phyloP scores from a whole-genome alignment of 2,888 invertebrate genomes.

The Tortrix viridana region DNA sequence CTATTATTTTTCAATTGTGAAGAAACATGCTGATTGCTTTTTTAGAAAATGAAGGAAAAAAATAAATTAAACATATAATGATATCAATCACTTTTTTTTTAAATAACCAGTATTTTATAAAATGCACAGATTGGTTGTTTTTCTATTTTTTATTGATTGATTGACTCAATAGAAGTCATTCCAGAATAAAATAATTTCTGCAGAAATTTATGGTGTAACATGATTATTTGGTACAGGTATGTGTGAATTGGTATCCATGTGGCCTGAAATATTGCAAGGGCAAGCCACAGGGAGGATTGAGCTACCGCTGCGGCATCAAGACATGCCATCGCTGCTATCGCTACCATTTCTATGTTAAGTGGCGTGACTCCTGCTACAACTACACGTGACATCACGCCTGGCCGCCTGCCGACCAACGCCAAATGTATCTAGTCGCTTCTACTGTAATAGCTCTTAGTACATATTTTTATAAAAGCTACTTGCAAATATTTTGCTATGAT shows the following conservation, averaged over 20 bases:
- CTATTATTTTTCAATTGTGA: too few species aligned
- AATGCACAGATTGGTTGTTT: too few species aligned
- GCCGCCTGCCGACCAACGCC: conserved; percentile 45
- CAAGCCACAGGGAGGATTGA: conserved; percentile 86
- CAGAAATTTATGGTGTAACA: background rate
- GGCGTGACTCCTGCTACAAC: conserved; percentile 86
- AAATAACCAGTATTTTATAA: too few species aligned
- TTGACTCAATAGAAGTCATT: too few species aligned
- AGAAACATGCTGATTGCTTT: too few species aligned
- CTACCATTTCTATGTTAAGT: conserved; percentile 93
- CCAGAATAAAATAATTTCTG: too few species aligned
- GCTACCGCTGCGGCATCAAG: conserved; percentile 97
- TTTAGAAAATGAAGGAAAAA: too few species aligned
- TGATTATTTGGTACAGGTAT: conserved; percentile 65
- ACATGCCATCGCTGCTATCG: conserved; percentile 96
- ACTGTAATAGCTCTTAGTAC: conserved; percentile 37
- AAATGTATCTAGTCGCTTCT: conserved; percentile 47
- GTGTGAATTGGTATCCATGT: conserved; percentile 98
- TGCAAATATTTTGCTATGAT: conserved; percentile 65
- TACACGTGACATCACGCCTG: conserved; percentile 68
- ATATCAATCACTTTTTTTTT: too few species aligned
- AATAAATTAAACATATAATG: too few species aligned
- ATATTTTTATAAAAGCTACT: conserved; percentile 46
- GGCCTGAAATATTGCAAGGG: conserved; percentile 97
- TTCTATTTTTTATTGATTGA: too few species aligned